phyloP scores from a whole-genome alignment of 2,797 vertebrate species.

The Rhinophrynus dorsalis region DNA sequence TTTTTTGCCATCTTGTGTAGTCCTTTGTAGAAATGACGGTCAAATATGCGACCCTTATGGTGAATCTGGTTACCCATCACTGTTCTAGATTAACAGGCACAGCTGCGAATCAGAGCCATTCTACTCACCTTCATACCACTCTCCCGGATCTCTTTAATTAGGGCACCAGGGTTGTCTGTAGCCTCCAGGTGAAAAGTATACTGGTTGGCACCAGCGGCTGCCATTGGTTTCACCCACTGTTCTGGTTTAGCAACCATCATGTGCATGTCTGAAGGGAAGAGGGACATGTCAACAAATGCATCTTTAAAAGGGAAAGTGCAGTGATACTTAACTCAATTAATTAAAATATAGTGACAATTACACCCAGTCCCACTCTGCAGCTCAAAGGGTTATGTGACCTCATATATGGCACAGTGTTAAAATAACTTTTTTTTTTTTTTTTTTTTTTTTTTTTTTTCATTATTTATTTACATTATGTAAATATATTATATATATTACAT shows the following conservation, averaged over 20 bases:
- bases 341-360: too few species aligned
- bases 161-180: slow-evolving; percentile 84
- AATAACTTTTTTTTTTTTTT: too few species aligned
- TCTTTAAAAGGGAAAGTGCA: too few species aligned
- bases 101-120: too few species aligned
- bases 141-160: slow-evolving; percentile 94
- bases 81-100: not conserved
- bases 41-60: not conserved
- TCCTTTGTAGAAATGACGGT: not conserved
- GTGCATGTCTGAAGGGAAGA: slow-evolving; percentile 83
- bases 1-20: not conserved
- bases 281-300: too few species aligned
- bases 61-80: not conserved
- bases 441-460: too few species aligned
- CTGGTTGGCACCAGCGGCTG: slow-evolving; percentile 90
- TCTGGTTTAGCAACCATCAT: slow-evolving; percentile 97
- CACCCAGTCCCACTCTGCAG: too few species aligned
- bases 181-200: slow-evolving; percentile 95
- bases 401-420: too few species aligned
- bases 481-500: too few species aligned
- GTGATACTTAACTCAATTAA: too few species aligned
- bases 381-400: too few species aligned
- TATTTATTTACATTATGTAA: too few species aligned
- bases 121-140: slow-evolving; percentile 91
- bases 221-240: slow-evolving; percentile 97